A percentile compares a stretch with the other conserved stretches of the same genome.
These are phyloP conservation scores for Eristalis arbustorum DNA, from an alignment of 2,888 invertebrate species.

Conservation along the genomic window DNA sequence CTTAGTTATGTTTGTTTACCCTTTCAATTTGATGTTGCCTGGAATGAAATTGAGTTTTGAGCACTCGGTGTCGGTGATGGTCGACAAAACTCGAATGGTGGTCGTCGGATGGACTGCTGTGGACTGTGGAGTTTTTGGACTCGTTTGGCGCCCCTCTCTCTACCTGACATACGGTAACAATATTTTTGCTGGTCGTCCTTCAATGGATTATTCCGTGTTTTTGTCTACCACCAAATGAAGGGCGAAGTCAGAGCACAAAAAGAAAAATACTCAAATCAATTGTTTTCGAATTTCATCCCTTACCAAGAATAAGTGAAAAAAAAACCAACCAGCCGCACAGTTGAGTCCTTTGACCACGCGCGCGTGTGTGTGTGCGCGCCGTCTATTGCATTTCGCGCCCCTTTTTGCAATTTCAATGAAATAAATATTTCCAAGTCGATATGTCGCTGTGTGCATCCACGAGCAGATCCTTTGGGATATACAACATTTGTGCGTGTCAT, in stretches of 20 bases:
- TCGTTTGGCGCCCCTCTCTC: conserved; percentile 31
- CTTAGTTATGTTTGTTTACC: conserved; percentile 55
- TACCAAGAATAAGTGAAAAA: background rate
- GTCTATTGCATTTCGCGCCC: conserved; percentile 47
- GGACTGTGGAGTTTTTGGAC: conserved; percentile 28
- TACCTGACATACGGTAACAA: conserved; percentile 24
- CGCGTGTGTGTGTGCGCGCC: background rate
- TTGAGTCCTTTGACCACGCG: conserved; percentile 5
- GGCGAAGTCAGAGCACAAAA: background rate
- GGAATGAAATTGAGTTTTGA: conserved; percentile 55
- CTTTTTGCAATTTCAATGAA: conserved; percentile 53
- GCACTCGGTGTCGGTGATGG: conserved; percentile 2
- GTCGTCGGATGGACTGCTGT: background rate
- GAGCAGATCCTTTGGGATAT: conserved; percentile 51
- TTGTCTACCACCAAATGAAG: conserved; percentile 10
- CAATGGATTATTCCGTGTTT: conserved; percentile 2
- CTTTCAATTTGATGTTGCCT: conserved; percentile 55
- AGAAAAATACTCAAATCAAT: conserved; percentile 49
- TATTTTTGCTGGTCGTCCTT: conserved; percentile 39
- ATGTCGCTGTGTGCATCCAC: conserved; percentile 24
- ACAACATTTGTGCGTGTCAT: conserved; percentile 40
- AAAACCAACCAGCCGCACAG: background rate
- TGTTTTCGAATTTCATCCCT: conserved; percentile 62
- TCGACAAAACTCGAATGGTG: background rate
- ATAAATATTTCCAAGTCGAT: conserved; percentile 18